Conservation (phyloP, 2,797 vertebrate genomes). For the Propithecus deckenii region DNA sequence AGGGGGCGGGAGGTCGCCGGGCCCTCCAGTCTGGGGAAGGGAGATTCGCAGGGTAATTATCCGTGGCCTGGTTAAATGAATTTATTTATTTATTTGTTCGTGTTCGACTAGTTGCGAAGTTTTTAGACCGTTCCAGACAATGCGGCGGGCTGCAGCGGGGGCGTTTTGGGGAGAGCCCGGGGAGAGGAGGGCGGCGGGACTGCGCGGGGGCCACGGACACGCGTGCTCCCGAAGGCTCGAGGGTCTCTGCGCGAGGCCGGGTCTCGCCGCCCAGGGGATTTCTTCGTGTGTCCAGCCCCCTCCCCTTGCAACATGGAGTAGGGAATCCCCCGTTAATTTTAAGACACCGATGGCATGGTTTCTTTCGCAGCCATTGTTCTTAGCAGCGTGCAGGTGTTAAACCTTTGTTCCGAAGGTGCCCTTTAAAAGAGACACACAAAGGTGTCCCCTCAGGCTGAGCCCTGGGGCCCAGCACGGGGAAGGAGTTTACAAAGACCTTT, state of each 20-base stretch:
- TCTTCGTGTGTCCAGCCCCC: neutral
- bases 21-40: neutral
- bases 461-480: slow-evolving; percentile 14
- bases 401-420: slow-evolving; percentile 78
- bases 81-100: slow-evolving; percentile 38
- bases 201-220: slow-evolving; percentile 18
- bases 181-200: neutral
- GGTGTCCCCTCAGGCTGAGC: slow-evolving; percentile 67
- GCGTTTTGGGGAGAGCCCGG: slow-evolving; percentile 58
- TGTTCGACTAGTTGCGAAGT: slow-evolving; percentile 68
- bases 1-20: neutral
- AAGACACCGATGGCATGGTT: slow-evolving; percentile 11
- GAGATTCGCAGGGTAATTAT: neutral
- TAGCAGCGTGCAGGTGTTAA: slow-evolving; percentile 61
- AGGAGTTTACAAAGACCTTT: slow-evolving; percentile 81
- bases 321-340: slow-evolving; percentile 78
- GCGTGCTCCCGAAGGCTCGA: neutral
- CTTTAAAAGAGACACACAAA: slow-evolving; percentile 17
- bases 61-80: neutral
- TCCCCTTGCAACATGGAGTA: slow-evolving; percentile 58
- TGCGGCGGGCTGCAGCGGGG: slow-evolving; percentile 66
- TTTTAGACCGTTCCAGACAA: slow-evolving; percentile 69
- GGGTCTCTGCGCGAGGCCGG: neutral
- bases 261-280: neutral
- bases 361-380: slow-evolving; percentile 54